Evolutionary conservation across 92 coral and sea anemone genomes (phyloP).

Genomic region (Heteractis magnifica): DNA sequence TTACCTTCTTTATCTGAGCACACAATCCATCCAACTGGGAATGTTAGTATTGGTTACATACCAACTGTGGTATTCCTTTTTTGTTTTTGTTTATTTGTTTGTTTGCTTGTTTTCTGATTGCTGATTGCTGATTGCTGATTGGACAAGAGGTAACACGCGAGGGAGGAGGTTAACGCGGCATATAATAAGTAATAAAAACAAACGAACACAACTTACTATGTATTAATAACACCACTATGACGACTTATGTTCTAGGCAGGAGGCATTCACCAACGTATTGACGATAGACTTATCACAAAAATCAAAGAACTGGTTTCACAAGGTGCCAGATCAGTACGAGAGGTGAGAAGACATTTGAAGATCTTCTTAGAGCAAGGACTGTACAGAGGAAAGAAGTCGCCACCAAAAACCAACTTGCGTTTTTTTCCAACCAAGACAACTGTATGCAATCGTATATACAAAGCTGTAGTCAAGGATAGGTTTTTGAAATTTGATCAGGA

Average conservation of each 20-base stretch:
- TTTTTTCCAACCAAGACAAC: conserved; percentile 38
- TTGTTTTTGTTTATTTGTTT: no score
- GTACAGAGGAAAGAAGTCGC: conserved; percentile 29
- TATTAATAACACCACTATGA: background rate
- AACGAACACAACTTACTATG: background rate
- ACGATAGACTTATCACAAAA: conserved; percentile 33
- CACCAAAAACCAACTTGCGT: conserved; percentile 24
- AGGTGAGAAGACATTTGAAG: conserved; percentile 43
- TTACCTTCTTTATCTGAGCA: conserved; percentile 37
- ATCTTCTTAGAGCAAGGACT: conserved; percentile 40
- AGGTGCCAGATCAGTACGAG: conserved; percentile 44
- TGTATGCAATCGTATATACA: conserved; percentile 33
- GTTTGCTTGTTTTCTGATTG: no score
- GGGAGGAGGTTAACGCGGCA: no score
- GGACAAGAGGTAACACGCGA: no score
- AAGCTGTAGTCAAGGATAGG: conserved; percentile 30
- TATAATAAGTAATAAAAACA: background rate
- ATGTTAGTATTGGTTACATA: conserved; percentile 18
- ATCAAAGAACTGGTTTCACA: conserved; percentile 53
- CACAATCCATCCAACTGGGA: conserved; percentile 43
- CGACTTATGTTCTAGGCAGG: conserved; percentile 30
- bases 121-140: no score
- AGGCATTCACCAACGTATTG: conserved; percentile 41
- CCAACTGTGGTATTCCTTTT: background rate
- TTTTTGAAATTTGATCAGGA: conserved; percentile 41